Percentiles rank a stretch among this genome's conserved stretches.
phyloP scores from a whole-genome alignment of 2,797 vertebrate genomes.

The Coregonus sp. region DNA sequence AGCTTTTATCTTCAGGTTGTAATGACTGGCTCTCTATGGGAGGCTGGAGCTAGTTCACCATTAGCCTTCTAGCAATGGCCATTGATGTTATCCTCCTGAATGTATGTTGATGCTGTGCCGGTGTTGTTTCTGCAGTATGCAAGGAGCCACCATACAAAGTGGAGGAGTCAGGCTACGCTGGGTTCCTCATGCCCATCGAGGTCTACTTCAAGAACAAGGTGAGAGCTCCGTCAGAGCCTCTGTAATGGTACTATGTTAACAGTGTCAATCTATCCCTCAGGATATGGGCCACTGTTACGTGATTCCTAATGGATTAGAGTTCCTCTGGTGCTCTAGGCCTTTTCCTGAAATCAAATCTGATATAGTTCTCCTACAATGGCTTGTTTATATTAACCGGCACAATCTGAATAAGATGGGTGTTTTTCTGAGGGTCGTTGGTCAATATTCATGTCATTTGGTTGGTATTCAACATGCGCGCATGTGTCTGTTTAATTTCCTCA shows the following conservation, averaged over 20 bases:
- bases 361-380: not conserved
- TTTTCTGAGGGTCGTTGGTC: not conserved
- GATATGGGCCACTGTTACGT: constrained; percentile 14
- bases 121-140: constrained; percentile 81
- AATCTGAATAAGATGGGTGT: too few relatives aligned
- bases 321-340: not conserved
- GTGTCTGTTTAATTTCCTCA: too few relatives aligned
- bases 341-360: not conserved
- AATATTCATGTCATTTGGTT: too few relatives aligned
- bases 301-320: not conserved
- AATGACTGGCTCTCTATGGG: not conserved
- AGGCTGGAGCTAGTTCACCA: not conserved
- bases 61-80: not conserved
- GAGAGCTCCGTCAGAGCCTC: constrained; percentile 33
- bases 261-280: not conserved
- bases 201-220: constrained; percentile 99
- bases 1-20: not conserved
- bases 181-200: constrained; percentile 99
- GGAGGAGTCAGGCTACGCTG: constrained; percentile 96
- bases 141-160: constrained; percentile 99
- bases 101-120: not conserved
- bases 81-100: not conserved
- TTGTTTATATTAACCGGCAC: not conserved
- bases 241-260: not conserved
- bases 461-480: too few relatives aligned